phyloP scores from a whole-genome alignment of 2,113 vertebrate genomes.

The Scartelaos histophorus region DNA sequence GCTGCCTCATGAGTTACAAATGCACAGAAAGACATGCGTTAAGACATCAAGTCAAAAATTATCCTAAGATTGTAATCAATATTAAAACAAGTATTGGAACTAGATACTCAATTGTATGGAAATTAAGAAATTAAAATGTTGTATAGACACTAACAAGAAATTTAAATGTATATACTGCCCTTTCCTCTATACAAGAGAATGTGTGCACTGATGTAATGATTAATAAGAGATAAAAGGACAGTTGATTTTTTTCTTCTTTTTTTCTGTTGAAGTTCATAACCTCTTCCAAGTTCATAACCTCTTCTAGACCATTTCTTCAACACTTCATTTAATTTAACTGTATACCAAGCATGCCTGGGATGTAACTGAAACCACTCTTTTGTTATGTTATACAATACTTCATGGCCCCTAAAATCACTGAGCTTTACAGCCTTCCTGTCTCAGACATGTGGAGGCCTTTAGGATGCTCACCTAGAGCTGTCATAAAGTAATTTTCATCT shows the following conservation, averaged over 20 bases:
- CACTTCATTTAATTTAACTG: conserved; percentile 15
- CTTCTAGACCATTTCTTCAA: conserved; percentile 10
- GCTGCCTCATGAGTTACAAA: conserved; percentile 26
- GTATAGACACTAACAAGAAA: too few species aligned
- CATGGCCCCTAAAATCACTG: conserved; percentile 28
- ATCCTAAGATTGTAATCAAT: neutral
- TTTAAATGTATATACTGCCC: too few species aligned
- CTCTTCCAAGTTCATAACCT: neutral
- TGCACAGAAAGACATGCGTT: conserved; percentile 3
- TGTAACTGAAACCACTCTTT: conserved; percentile 19
- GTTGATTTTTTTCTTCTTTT: conserved; percentile 8
- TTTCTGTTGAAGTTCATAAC: neutral
- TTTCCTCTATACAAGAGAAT: too few species aligned
- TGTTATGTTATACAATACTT: conserved; percentile 34
- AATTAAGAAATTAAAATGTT: too few species aligned
- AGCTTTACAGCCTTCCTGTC: conserved; percentile 38
- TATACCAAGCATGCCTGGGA: conserved; percentile 8
- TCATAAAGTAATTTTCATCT: conserved; percentile 24
- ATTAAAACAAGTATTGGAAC: neutral
- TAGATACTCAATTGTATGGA: neutral
- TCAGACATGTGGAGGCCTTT: conserved; percentile 23
- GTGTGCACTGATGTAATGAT: too few species aligned
- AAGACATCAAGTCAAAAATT: neutral
- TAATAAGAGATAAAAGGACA: neutral
- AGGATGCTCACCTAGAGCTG: conserved; percentile 34